Evolutionary conservation across 1,140 invertebrate species (phyloP).

Genomic region (Drosophila pallidifrons): DNA sequence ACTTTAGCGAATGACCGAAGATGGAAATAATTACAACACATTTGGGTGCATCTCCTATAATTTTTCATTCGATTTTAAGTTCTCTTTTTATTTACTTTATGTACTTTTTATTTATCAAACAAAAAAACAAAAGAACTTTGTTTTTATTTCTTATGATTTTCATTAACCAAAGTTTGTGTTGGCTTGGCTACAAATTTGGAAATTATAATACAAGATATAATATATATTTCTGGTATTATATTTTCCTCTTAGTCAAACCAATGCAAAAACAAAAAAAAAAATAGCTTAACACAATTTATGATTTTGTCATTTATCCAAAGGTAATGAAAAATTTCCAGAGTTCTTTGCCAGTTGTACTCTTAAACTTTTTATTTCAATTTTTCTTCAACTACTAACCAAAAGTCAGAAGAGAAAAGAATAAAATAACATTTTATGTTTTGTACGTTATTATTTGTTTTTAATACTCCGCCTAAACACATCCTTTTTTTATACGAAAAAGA

Average conservation of each 20-base stretch:
- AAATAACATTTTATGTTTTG: conserved; percentile 69
- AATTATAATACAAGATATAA: not conserved
- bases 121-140: conserved; percentile 20
- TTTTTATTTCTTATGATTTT: conserved; percentile 51
- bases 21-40: conserved; percentile 85
- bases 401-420: conserved; percentile 46
- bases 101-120: conserved; percentile 63
- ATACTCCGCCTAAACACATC: conserved; percentile 84
- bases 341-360: conserved; percentile 83
- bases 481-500: conserved; percentile 84
- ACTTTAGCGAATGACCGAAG: conserved; percentile 64
- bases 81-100: conserved; percentile 70
- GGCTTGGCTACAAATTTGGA: conserved; percentile 6
- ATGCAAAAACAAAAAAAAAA: conserved; percentile 21
- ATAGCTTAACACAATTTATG: conserved; percentile 43
- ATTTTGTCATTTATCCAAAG: conserved; percentile 59
- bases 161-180: conserved; percentile 10
- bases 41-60: conserved; percentile 84
- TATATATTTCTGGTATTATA: no score
- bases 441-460: conserved; percentile 76
- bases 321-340: conserved; percentile 84
- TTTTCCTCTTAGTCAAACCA: conserved; percentile 1
- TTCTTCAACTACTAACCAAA: conserved; percentile 60
- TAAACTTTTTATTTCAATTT: conserved; percentile 66
- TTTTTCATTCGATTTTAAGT: conserved; percentile 81